These are phyloP conservation scores for Acanthornis magna DNA, from an alignment of 2,797 vertebrate genomes.

Conservation along the genomic window DNA sequence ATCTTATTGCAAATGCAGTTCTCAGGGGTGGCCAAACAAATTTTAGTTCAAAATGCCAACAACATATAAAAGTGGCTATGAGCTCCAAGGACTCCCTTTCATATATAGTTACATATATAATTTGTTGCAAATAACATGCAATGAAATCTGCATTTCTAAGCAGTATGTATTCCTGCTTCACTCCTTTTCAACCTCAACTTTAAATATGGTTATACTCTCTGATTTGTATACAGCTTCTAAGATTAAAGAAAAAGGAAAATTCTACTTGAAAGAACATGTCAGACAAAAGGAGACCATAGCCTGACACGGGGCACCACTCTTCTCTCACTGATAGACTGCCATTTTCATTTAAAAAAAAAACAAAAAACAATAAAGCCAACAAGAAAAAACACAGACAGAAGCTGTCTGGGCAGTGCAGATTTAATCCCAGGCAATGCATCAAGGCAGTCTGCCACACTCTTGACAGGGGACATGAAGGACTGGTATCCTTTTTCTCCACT, in stretches of 20 bases:
- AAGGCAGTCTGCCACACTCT: not conserved
- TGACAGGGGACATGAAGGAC: not conserved
- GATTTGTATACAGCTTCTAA: not conserved
- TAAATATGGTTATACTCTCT: not conserved
- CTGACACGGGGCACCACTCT: not conserved
- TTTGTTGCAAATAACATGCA: constrained; percentile 26
- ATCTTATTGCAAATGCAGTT: constrained; percentile 17
- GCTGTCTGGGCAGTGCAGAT: not conserved
- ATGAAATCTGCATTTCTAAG: constrained; percentile 46
- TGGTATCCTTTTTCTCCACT: not conserved
- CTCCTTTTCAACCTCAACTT: constrained; percentile 31
- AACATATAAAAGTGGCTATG: not conserved
- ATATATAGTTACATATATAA: not conserved
- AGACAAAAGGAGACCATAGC: not conserved
- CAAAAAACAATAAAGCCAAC: not conserved
- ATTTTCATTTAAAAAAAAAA: not conserved
- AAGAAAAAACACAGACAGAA: not conserved
- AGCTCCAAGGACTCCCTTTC: constrained; percentile 7
- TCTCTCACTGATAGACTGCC: not conserved
- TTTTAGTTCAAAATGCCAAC: constrained; percentile 25
- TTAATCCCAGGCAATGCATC: not conserved
- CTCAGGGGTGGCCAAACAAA: constrained; percentile 22
- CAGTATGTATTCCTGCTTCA: not conserved
- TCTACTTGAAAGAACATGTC: not conserved
- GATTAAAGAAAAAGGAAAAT: constrained; percentile 30